Evolutionary conservation across 2,113 vertebrate species (phyloP), one percentile per base, ranked within the genome.

Genomic region (Bombycilla garrulus): DNA sequence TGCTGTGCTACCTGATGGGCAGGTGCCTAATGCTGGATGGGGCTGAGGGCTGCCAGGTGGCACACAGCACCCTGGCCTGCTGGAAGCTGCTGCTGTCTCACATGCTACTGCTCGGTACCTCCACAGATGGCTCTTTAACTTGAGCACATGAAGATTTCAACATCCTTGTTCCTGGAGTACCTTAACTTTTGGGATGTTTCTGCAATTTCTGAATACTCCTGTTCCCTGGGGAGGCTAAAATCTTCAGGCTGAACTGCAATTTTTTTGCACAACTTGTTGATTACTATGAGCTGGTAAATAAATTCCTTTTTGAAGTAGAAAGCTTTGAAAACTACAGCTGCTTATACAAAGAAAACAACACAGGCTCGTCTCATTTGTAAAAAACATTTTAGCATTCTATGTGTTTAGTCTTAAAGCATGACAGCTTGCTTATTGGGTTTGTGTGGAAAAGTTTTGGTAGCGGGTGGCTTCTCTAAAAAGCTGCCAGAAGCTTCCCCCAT

Each of bases 1-100:
- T 1, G 5, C 45, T 1, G 5, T 0, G 0, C 22, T 31, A 40
- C 81, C 64, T 51, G 48, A 11, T 1, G 2, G 64, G 25, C 57
- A 28, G 45, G 45, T 83, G 51, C 31, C 53, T 54, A 1, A 5
- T 33, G 61, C 79, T 1, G 2, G 23, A 0, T 12, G 58, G 31
- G 66, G 12, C 24, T 3, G 25, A 22, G 72, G 28, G 25, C 73
- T 86, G 67, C 45, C 69, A 25, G 47, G 26, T 45, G 5, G 4
- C 60, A 36, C 38, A 25, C 15, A 15, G 35, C 51, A 36, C 6
- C 15, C 88, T 40, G 65, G 18, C 53, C 3, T 45, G 38, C 54
- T 91, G 67, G 28, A 33, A 66, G 47, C 69, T 81, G 51, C 1
- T 33, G 42, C 23, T 70, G 23, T 61, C 66, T 91, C 26, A 11